These are phyloP conservation scores for Drosophila mayri DNA, from an alignment of 1,140 invertebrate species.

Conservation along the genomic window DNA sequence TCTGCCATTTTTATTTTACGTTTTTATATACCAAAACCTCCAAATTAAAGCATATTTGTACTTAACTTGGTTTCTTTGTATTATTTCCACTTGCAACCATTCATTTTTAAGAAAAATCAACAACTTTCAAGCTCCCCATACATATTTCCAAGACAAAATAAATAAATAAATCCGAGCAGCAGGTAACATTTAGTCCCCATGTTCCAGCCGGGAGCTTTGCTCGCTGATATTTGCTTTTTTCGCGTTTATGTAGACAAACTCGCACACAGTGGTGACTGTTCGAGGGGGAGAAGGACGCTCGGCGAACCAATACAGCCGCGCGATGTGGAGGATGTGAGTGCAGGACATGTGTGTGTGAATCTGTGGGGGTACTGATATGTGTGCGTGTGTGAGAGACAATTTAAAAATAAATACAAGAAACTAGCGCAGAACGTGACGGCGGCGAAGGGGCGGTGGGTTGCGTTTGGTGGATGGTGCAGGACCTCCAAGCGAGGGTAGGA, in stretches of 20 bases:
- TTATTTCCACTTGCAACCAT: background rate
- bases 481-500: slow-evolving; percentile 64
- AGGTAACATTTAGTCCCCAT: slow-evolving; percentile 14
- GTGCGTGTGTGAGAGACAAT: slow-evolving; percentile 68
- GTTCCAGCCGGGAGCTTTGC: slow-evolving; percentile 8
- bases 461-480: too few species aligned
- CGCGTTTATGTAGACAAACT: slow-evolving; percentile 48
- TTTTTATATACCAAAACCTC: background rate
- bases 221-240: slow-evolving; percentile 34
- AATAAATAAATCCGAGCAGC: slow-evolving; percentile 14
- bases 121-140: background rate
- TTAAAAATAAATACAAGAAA: slow-evolving; percentile 83
- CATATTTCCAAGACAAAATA: slow-evolving; percentile 1
- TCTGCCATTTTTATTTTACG: background rate
- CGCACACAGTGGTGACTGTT: slow-evolving; percentile 32
- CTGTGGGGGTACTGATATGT: slow-evolving; percentile 17
- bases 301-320: slow-evolving; percentile 49
- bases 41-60: background rate
- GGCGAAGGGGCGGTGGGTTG: slow-evolving; percentile 33
- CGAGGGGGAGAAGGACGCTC: slow-evolving; percentile 52
- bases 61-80: background rate
- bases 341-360: slow-evolving; percentile 9
- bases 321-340: slow-evolving; percentile 51
- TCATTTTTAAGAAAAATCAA: background rate
- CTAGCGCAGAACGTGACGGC: slow-evolving; percentile 67